Conservation (phyloP, 2,888 invertebrate genomes). For the Eulithis testata region DNA sequence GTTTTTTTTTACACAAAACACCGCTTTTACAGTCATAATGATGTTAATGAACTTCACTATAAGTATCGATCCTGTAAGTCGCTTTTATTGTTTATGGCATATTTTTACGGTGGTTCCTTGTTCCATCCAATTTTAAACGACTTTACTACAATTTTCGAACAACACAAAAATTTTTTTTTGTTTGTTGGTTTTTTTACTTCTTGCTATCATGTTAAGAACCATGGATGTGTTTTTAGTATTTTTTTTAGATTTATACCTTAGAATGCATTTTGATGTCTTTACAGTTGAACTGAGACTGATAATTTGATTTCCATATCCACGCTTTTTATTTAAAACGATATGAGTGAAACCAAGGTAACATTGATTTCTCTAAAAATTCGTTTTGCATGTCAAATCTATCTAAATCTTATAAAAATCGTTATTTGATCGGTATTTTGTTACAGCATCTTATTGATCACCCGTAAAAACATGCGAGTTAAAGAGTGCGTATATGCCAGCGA, state of each 20-base stretch:
- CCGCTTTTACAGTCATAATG: too few relatives aligned
- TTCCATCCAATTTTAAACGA: too few relatives aligned
- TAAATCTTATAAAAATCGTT: slow-evolving; percentile 14
- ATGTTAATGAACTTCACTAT: too few relatives aligned
- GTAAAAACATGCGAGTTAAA: not conserved
- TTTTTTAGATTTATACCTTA: slow-evolving; percentile 24
- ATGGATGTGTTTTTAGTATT: too few relatives aligned
- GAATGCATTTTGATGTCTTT: slow-evolving; percentile 34
- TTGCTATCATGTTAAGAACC: too few relatives aligned
- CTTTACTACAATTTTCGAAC: too few relatives aligned
- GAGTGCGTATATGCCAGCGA: not conserved
- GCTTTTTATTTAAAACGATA: slow-evolving; percentile 32
- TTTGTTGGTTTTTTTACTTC: too few relatives aligned
- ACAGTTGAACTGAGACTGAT: slow-evolving; percentile 21
- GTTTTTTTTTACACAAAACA: too few relatives aligned
- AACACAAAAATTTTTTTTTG: too few relatives aligned
- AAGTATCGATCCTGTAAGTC: too few relatives aligned
- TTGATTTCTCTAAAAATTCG: slow-evolving; percentile 25
- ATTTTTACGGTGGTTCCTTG: too few relatives aligned
- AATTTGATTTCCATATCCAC: slow-evolving; percentile 17
- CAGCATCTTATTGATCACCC: slow-evolving; percentile 10
- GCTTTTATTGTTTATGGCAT: too few relatives aligned
- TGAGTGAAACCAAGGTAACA: slow-evolving; percentile 33
- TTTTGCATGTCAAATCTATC: slow-evolving; percentile 17
- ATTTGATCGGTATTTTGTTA: slow-evolving; percentile 17